Percentiles rank a stretch among this genome's conserved stretches.
These are phyloP conservation scores for Acanthisitta chloris DNA, from an alignment of 2,113 vertebrate genomes.

Conservation along the genomic window DNA sequence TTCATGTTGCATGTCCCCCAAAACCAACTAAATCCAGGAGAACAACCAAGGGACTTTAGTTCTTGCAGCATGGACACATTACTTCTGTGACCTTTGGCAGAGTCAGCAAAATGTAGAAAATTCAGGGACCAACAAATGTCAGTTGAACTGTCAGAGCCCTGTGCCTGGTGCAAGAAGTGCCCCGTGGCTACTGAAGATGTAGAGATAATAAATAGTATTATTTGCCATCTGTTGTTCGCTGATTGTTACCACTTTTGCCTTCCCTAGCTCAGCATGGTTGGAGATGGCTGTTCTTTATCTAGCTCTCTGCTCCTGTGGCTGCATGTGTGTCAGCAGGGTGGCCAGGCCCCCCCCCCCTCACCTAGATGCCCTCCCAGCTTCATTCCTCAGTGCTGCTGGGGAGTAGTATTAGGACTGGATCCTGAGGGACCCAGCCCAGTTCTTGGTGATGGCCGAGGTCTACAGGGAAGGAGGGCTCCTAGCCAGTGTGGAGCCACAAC, in stretches of 20 bases:
- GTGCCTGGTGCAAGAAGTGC: not conserved
- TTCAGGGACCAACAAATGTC: not conserved
- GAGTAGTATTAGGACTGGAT: not conserved
- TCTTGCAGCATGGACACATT: not conserved
- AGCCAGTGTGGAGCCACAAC: not conserved
- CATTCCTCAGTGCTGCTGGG: not conserved
- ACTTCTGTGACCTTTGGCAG: not conserved
- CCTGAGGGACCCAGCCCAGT: not conserved
- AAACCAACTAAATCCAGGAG: not conserved
- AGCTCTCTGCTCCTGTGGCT: not conserved
- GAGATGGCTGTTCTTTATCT: not conserved
- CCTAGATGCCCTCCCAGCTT: not conserved
- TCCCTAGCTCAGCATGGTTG: not conserved
- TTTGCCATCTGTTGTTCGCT: not conserved
- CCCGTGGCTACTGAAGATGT: not conserved
- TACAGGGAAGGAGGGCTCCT: not conserved
- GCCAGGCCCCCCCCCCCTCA: not conserved
- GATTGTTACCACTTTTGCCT: not conserved
- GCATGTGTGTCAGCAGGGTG: accelerated
- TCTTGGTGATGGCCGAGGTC: not conserved
- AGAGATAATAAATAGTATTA: not conserved
- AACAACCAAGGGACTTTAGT: not conserved
- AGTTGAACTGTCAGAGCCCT: not conserved
- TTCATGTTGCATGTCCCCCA: not conserved
- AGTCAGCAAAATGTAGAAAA: not conserved